Percentiles rank a stretch among this genome's conserved stretches.
Evolutionary conservation across 2,797 vertebrate species (phyloP).

Genomic region (Paratrypauchen microcephalus): DNA sequence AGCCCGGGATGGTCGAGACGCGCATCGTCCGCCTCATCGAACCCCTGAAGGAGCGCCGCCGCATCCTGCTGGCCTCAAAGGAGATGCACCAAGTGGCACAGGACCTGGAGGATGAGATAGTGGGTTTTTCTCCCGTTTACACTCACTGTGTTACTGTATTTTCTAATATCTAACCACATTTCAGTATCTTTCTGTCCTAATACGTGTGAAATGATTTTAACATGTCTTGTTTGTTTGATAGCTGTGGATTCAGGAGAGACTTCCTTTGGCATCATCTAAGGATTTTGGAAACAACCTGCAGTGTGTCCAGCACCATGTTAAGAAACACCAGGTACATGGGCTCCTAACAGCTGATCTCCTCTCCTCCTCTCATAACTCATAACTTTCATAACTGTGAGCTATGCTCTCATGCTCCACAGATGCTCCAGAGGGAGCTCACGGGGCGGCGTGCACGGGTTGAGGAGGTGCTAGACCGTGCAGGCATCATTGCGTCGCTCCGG

Average conservation of each 20-base stretch:
- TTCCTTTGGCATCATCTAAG: constrained; percentile 85
- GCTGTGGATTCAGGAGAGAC: constrained; percentile 92
- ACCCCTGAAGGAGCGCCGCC: constrained; percentile 89
- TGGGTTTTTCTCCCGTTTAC: constrained; percentile 63
- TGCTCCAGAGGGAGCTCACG: constrained; percentile 88
- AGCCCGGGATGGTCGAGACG: constrained; percentile 81
- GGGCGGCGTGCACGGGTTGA: constrained; percentile 87
- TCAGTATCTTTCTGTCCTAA: not conserved
- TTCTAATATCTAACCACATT: not conserved
- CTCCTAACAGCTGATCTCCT: not conserved
- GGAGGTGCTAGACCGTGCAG: constrained; percentile 81
- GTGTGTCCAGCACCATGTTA: constrained; percentile 87
- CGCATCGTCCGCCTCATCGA: constrained; percentile 91
- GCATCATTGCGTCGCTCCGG: constrained; percentile 78
- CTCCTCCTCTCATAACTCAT: not conserved
- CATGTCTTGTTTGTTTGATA: constrained; percentile 49
- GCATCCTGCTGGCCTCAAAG: constrained; percentile 91
- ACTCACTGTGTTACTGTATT: not conserved
- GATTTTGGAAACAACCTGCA: constrained; percentile 91
- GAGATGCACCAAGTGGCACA: constrained; percentile 92
- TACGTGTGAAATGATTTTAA: constrained; percentile 7
- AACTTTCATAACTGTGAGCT: not conserved
- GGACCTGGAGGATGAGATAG: constrained; percentile 93
- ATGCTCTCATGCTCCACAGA: constrained; percentile 66
- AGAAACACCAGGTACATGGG: constrained; percentile 86